Evolutionary conservation across 2,797 vertebrate species (phyloP).

Genomic region (Trichosurus vulpecula): DNA sequence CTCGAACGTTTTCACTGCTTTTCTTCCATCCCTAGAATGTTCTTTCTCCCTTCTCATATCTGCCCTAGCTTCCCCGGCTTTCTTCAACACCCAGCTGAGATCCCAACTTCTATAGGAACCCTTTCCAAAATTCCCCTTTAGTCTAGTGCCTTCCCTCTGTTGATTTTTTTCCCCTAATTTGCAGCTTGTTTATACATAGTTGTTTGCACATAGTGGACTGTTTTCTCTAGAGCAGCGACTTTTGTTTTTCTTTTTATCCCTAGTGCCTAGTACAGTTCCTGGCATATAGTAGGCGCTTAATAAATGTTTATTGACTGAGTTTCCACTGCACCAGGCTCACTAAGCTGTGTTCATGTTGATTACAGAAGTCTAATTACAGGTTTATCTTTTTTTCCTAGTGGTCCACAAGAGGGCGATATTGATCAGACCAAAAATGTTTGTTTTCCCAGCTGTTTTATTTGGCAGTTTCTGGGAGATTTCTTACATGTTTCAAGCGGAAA

Average conservation of each 20-base stretch:
- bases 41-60: not conserved
- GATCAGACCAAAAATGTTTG: slow-evolving; percentile 48
- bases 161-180: not conserved
- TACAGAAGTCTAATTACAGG: not conserved
- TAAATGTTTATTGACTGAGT: not conserved
- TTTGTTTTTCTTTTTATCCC: not conserved
- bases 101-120: not conserved
- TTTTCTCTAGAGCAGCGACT: not conserved
- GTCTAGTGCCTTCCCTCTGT: not conserved
- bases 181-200: not conserved
- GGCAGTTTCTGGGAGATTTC: not conserved
- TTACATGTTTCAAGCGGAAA: not conserved
- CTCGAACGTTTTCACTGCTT: not conserved
- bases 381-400: not conserved
- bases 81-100: not conserved
- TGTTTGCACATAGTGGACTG: not conserved
- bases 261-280: not conserved
- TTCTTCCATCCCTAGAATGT: not conserved
- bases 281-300: not conserved
- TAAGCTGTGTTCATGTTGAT: not conserved
- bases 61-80: not conserved
- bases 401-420: slow-evolving; percentile 80
- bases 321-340: not conserved
- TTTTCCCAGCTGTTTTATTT: not conserved
- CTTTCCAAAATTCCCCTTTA: not conserved